These are phyloP conservation scores for Galleria mellonella DNA, from an alignment of 1,140 invertebrate species.

Conservation along the genomic window DNA sequence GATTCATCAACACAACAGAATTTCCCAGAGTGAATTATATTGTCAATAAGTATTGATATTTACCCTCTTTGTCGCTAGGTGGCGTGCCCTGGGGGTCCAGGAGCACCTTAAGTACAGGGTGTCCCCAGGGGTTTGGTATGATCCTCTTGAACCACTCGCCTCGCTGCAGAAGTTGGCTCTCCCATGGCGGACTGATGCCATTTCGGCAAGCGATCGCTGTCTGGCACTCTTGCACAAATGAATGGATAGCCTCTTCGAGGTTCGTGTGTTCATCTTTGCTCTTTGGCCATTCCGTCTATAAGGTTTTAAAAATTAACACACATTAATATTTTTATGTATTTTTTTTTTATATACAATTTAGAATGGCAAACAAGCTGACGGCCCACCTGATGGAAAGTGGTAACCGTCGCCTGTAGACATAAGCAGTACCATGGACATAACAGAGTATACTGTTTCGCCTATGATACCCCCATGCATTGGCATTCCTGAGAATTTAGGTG, in stretches of 20 bases:
- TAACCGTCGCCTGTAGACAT: too few relatives aligned
- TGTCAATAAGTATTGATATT: constrained; percentile 6
- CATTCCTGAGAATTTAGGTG: too few relatives aligned
- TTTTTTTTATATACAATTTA: too few relatives aligned
- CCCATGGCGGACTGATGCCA: constrained; percentile 31
- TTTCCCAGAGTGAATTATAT: too few relatives aligned
- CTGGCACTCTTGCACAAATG: constrained; percentile 31
- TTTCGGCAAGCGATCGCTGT: constrained; percentile 12
- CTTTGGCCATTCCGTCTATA: constrained; percentile 54
- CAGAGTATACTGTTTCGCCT: too few relatives aligned
- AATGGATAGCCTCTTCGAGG: constrained; percentile 40
- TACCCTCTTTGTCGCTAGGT: constrained; percentile 43
- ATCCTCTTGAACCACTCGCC: constrained; percentile 41
- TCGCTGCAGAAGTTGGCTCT: constrained; percentile 30
- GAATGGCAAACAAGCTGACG: too few relatives aligned
- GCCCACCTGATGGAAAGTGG: too few relatives aligned
- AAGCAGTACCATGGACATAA: too few relatives aligned
- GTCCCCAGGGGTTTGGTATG: constrained; percentile 57
- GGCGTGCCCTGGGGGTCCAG: constrained; percentile 27
- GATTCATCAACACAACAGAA: too few relatives aligned
- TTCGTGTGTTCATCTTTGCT: constrained; percentile 34
- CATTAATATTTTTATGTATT: too few relatives aligned
- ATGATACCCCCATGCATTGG: too few relatives aligned
- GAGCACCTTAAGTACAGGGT: constrained; percentile 51
- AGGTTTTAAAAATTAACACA: too few relatives aligned